Evolutionary conservation across 2,797 vertebrate genomes (phyloP).

Genomic region (Erethizon dorsatum): DNA sequence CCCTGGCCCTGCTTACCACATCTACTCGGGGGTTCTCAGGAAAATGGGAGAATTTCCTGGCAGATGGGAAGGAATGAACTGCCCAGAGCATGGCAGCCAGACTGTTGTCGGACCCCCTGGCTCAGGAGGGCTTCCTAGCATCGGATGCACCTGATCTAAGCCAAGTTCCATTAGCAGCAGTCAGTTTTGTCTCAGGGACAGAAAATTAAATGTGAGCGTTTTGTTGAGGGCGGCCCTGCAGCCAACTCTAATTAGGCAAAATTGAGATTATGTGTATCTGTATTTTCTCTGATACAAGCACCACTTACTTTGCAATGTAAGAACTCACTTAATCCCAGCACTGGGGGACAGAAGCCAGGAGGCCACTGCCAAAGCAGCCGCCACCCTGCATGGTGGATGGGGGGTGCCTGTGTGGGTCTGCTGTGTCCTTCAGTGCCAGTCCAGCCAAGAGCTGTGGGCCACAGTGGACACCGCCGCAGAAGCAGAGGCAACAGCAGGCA

Average conservation of each 20-base stretch:
- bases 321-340: not conserved
- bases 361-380: not conserved
- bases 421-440: accelerated
- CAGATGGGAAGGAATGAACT: not conserved
- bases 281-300: not conserved
- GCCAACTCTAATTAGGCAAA: not conserved
- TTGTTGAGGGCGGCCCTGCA: not conserved
- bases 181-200: not conserved
- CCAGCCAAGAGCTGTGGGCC: not conserved
- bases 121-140: not conserved
- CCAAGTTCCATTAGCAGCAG: not conserved
- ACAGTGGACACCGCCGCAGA: not conserved
- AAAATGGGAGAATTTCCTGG: not conserved
- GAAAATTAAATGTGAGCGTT: not conserved
- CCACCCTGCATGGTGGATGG: accelerated
- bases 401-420: no score
- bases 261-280: not conserved
- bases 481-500: not conserved
- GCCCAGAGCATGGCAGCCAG: not conserved
- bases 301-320: not conserved
- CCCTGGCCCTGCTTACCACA: not conserved
- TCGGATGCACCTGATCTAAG: not conserved
- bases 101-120: accelerated
- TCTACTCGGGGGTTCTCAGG: not conserved
- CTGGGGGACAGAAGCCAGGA: not conserved